Conservation (phyloP, 2,888 invertebrate species). For the Aleiodes testaceus region DNA sequence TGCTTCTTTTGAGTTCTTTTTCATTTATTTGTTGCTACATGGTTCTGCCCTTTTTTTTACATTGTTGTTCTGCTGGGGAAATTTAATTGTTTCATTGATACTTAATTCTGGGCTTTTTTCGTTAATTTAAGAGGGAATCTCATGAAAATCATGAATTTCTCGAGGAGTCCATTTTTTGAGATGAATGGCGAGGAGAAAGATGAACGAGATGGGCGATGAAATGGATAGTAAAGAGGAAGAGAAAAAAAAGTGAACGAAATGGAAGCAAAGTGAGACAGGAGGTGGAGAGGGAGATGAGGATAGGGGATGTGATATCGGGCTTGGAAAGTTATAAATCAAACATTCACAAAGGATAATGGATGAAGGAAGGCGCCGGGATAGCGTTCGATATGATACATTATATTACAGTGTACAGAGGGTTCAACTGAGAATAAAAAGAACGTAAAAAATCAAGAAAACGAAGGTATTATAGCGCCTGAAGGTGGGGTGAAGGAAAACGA, state of each 20-base stretch:
- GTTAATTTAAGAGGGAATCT: too few species aligned
- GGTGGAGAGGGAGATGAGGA: not conserved
- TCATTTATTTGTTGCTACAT: not conserved
- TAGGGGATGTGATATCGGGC: slow-evolving; percentile 40
- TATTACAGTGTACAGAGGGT: slow-evolving; percentile 43
- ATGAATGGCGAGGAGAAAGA: slow-evolving; percentile 5
- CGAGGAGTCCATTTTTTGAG: not conserved
- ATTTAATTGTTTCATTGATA: not conserved
- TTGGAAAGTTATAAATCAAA: slow-evolving; percentile 54
- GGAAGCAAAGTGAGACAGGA: slow-evolving; percentile 11
- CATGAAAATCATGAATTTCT: not conserved
- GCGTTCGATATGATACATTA: slow-evolving; percentile 42
- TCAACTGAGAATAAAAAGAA: slow-evolving; percentile 38
- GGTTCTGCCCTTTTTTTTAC: too few species aligned
- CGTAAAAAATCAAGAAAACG: slow-evolving; percentile 30
- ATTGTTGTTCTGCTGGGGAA: not conserved
- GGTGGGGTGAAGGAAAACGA: not conserved
- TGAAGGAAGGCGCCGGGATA: slow-evolving; percentile 48
- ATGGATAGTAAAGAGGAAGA: slow-evolving; percentile 2
- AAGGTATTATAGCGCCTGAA: slow-evolving; percentile 5
- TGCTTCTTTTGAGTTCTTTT: not conserved
- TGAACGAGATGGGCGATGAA: slow-evolving; percentile 9
- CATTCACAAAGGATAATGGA: slow-evolving; percentile 56
- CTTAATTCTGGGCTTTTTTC: too few species aligned
- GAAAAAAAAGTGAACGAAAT: slow-evolving; percentile 8